Evolutionary conservation across 2,113 vertebrate species (phyloP).

Genomic region (Dipodomys stephensi): DNA sequence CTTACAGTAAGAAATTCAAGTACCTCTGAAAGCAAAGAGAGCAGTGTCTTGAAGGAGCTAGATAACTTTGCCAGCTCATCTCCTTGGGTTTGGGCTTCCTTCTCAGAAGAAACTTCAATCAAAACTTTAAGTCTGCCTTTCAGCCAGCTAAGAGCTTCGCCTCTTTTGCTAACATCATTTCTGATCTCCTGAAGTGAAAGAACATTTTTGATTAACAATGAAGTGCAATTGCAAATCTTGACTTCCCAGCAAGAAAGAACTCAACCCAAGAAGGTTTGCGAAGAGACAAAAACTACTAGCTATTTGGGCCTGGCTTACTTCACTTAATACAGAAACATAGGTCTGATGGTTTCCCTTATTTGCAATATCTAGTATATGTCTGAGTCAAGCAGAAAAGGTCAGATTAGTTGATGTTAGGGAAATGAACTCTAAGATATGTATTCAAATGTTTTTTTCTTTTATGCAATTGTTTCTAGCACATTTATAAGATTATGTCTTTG

Average conservation of each 20-base stretch:
- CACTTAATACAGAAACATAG: too few relatives aligned
- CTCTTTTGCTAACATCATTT: conserved; percentile 85
- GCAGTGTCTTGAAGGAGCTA: conserved; percentile 88
- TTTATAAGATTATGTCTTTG: too few relatives aligned
- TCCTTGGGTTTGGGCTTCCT: conserved; percentile 90
- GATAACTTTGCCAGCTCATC: conserved; percentile 91
- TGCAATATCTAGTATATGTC: too few relatives aligned
- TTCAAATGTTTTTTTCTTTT: too few relatives aligned
- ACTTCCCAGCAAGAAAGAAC: neutral
- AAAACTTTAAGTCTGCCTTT: conserved; percentile 90
- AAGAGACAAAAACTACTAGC: neutral
- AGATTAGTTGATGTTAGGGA: too few relatives aligned
- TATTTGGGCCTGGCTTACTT: too few relatives aligned
- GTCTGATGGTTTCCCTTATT: too few relatives aligned
- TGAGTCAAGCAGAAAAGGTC: too few relatives aligned
- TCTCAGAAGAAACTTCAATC: conserved; percentile 89
- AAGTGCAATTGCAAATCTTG: neutral
- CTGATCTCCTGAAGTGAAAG: conserved; percentile 87
- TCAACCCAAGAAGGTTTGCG: neutral
- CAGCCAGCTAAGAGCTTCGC: conserved; percentile 92
- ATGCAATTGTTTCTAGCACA: too few relatives aligned
- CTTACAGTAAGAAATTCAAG: neutral
- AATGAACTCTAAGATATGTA: too few relatives aligned
- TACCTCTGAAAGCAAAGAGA: conserved; percentile 92
- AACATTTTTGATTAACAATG: conserved; percentile 52